These are phyloP conservation scores for Bugulina stolonifera DNA, from an alignment of 2,888 invertebrate genomes.

Conservation along the genomic window DNA sequence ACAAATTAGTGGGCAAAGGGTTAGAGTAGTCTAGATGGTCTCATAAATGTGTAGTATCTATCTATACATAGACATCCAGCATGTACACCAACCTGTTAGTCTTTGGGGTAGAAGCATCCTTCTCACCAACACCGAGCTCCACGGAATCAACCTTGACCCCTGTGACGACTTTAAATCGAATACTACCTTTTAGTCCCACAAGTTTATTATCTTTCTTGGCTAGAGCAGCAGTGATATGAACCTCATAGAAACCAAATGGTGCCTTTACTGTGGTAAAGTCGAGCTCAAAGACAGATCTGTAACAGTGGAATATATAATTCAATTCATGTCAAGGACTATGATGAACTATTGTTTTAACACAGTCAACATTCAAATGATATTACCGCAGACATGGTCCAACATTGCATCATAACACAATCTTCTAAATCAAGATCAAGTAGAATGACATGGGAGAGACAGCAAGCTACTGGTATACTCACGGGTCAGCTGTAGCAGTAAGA, in stretches of 20 bases:
- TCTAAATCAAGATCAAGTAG: too few relatives aligned
- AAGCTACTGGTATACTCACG: slow-evolving; percentile 39
- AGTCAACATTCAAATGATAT: too few relatives aligned
- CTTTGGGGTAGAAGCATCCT: slow-evolving; percentile 78
- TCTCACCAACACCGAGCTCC: slow-evolving; percentile 82
- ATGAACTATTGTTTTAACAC: too few relatives aligned
- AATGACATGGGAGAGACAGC: too few relatives aligned
- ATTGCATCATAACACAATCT: too few relatives aligned
- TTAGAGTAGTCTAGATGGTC: too few relatives aligned
- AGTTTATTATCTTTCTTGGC: slow-evolving; percentile 60
- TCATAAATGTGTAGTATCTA: too few relatives aligned
- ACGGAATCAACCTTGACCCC: slow-evolving; percentile 62
- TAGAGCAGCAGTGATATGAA: slow-evolving; percentile 67
- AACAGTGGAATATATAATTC: too few relatives aligned
- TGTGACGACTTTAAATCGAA: slow-evolving; percentile 52
- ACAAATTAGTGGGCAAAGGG: too few relatives aligned
- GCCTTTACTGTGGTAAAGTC: slow-evolving; percentile 72
- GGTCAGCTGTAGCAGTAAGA: slow-evolving; percentile 52
- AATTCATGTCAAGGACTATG: too few relatives aligned
- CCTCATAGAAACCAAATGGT: slow-evolving; percentile 76
- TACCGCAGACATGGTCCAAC: too few relatives aligned
- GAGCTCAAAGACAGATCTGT: slow-evolving; percentile 62
- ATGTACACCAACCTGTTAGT: slow-evolving; percentile 61
- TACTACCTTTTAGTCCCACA: slow-evolving; percentile 58
- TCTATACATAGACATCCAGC: too few relatives aligned